Percentiles rank a stretch among this genome's conserved stretches.
These are phyloP conservation scores for Orius laevigatus DNA, from an alignment of 1,140 invertebrate species.

Conservation along the genomic window DNA sequence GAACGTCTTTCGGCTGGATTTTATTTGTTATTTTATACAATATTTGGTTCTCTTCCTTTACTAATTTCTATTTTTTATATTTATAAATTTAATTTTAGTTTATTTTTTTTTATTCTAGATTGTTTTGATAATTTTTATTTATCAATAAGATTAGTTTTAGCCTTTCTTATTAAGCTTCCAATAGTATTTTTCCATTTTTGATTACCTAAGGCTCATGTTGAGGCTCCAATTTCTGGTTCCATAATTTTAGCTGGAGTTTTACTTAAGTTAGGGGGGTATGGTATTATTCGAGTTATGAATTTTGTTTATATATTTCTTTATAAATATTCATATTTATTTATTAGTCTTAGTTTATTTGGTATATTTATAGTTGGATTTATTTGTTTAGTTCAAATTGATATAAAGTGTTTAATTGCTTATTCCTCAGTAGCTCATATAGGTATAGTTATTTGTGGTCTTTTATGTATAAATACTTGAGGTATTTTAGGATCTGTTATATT, in stretches of 20 bases:
- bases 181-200: too few species aligned
- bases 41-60: slow-evolving; percentile 38
- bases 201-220: too few species aligned
- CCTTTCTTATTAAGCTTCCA: slow-evolving; percentile 50
- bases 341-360: slow-evolving; percentile 33
- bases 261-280: slow-evolving; percentile 49
- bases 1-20: slow-evolving; percentile 39
- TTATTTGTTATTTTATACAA: slow-evolving; percentile 46
- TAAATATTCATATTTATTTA: slow-evolving; percentile 30
- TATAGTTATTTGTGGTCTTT: slow-evolving; percentile 31
- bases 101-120: too few species aligned
- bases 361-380: slow-evolving; percentile 36
- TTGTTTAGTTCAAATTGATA: too few species aligned
- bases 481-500: slow-evolving; percentile 7
- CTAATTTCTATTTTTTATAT: too few species aligned
- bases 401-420: slow-evolving; percentile 45
- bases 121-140: too few species aligned
- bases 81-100: too few species aligned
- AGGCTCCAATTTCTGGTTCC: too few species aligned
- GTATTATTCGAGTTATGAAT: slow-evolving; percentile 35
- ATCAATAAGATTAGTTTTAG: too few species aligned
- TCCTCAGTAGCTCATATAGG: slow-evolving; percentile 43
- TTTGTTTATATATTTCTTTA: slow-evolving; percentile 27
- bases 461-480: slow-evolving; percentile 26
- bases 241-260: slow-evolving; percentile 53